Base-by-base conservation (phyloP, 1,140 invertebrate species). In the Bombus haemorrhoidalis region DNA sequence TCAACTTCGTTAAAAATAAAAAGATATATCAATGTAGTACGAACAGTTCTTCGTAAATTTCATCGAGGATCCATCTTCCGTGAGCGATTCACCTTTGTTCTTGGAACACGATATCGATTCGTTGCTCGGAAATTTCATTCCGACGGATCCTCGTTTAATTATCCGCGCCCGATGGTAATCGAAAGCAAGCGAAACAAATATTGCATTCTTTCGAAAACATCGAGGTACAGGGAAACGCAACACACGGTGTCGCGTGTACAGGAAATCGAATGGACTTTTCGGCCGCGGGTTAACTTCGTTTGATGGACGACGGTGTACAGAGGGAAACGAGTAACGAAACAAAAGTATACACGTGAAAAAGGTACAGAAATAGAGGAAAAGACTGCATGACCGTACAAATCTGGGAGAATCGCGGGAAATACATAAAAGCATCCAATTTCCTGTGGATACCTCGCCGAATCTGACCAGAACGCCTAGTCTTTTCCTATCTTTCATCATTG, bases 351-450 rank as follows among this genome's bases (percentile, higher is more conserved):
- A n/a, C 3, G 68, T 47, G 57, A 37, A 68, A 59, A 57, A 12
- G 59, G 28, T 6, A 22, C 41, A 32, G 13, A 43, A 62, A 8
- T 37, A 53, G 28, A 66, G 25, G 12, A 25, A 28, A 66, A 57
- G 28, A 75, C 18, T 22, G 1, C 18, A 37, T 9, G 69, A 13
- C 4, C 69, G 41, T 89, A 86, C 86, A 88, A 53, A 53, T 88
- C 86, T 57, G 72, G 68, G 85, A 80, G 87, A 89, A 89, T 90
- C 90, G 87, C 41, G 80, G 75, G 85, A 90, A 89, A 87, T 86
- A 53, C 47, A 53, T 53, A 91, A 91, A 92, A 91, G 85, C 80
- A 76, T 81, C 85, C 89, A 87, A 90, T 92, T 91, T 91, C 82
- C 86, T 79, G 71, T 62, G 79, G 81, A 87, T 90, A 84, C 41